Base-by-base conservation (phyloP, 2,888 invertebrate species). In the Kryphioiulus occultus region DNA sequence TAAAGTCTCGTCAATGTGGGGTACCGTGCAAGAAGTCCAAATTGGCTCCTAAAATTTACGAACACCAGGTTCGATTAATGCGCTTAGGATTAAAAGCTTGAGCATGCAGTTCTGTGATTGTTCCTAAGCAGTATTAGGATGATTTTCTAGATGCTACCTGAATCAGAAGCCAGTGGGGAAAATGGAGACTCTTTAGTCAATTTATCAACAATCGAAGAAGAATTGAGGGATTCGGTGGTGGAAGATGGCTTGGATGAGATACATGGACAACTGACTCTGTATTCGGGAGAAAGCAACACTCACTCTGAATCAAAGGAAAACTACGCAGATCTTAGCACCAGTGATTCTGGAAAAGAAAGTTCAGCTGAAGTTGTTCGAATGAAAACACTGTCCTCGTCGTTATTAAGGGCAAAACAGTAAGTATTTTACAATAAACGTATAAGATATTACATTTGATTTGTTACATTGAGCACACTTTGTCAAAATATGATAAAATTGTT, bases 401-500 rank as follows among this genome's bases (percentile, higher is more conserved):
- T 68, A 22, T 68, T 68, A 22, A 68, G 59, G 59, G 22, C 59
- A 68, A 68, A 68, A 19, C 59, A 68, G 59, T 68, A 68, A 68
- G n/a, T 22, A 5, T n/a, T 22, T 68, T 68, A 19, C 19, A 22
- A 68, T 68, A 68, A 9, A 22, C 7, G 22, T 22, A 22, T 68
- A n/a, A n/a, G 19, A 59, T 9, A 7, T 47, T 47, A 47, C 39
- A 39, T n/a, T 12, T 42, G 42, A 17, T 47, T 47, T 47, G 10
- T 5, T 47, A 47, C 53, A n/a, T n/a, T 19, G n/a, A n/a, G 3
- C 2, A 35, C n/a, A n/a, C 3, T n/a, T 26, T 12, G 59, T 15
- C 22, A 10, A 68, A 0, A 68, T 68, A 9, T 53, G 12, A 53
- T n/a, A 68, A 68, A 10, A 22, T 68, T 1, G 9, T 68, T 22